These are phyloP conservation scores for Chloropsis hardwickii DNA, from an alignment of 2,113 vertebrate genomes.

Conservation along the genomic window DNA sequence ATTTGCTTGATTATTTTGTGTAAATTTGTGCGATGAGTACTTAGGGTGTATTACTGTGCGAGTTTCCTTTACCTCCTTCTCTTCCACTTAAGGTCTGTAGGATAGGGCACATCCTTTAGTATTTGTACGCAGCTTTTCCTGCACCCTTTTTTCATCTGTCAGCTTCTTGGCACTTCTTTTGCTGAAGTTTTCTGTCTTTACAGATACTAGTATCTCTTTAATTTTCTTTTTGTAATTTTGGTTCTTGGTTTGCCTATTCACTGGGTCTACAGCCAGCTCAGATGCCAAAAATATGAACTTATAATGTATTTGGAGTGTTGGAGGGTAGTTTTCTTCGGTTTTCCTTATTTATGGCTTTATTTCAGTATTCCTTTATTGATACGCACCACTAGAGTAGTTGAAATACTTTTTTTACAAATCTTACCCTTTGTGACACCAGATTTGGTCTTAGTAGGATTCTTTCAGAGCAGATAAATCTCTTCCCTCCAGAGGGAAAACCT, in stretches of 20 bases:
- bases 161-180: background rate
- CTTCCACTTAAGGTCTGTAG: background rate
- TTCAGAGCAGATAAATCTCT: constrained; percentile 33
- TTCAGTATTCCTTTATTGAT: constrained; percentile 10
- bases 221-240: background rate
- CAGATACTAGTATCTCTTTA: background rate
- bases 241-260: background rate
- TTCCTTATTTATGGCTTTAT: background rate
- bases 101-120: background rate
- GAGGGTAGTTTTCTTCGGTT: background rate
- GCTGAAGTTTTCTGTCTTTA: constrained; percentile 13
- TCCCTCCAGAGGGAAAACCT: background rate
- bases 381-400: background rate
- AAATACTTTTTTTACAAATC: constrained; percentile 1
- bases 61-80: background rate
- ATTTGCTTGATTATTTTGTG: background rate
- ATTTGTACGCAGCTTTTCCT: background rate
- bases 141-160: constrained; percentile 11
- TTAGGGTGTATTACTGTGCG: background rate
- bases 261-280: background rate
- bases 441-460: constrained; percentile 47
- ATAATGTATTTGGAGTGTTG: background rate
- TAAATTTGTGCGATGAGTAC: background rate
- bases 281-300: background rate
- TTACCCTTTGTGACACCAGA: background rate